Conservation (phyloP, 2,797 vertebrate genomes). For the Phoxinus dragarum region DNA sequence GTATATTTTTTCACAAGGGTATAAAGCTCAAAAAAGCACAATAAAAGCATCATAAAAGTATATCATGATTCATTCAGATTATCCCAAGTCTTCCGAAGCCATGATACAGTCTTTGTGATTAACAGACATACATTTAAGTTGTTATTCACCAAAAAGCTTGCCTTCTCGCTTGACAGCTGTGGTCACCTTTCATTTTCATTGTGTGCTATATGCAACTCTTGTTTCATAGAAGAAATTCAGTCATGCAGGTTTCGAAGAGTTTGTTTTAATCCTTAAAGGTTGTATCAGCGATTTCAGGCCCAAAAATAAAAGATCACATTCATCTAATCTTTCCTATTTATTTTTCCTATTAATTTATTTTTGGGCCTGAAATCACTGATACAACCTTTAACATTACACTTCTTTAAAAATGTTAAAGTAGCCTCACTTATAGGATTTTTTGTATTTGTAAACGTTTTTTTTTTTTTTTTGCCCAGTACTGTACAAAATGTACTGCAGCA, state of each 20-base stretch:
- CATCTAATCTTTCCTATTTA: too few species aligned
- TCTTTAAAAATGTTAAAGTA: not conserved
- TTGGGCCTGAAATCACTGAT: too few species aligned
- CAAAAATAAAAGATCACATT: too few species aligned
- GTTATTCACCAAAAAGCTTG: not conserved
- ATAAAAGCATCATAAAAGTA: not conserved
- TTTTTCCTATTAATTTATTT: too few species aligned
- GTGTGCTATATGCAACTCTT: not conserved
- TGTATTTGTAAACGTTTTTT: not conserved
- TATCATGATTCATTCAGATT: not conserved
- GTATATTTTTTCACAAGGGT: not conserved
- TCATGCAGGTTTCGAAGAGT: not conserved
- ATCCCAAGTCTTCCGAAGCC: too few species aligned
- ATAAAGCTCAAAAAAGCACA: not conserved
- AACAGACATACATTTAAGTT: not conserved
- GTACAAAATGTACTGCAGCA: too few species aligned
- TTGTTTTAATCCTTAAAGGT: not conserved
- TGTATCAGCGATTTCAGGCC: too few species aligned
- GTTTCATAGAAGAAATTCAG: not conserved
- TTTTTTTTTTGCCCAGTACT: too few species aligned
- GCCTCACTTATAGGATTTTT: not conserved
- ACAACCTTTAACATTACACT: too few species aligned
- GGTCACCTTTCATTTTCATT: not conserved
- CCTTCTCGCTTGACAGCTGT: not conserved
- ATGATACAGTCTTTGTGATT: not conserved